Conservation (phyloP, 2,113 vertebrate species). For the Galeopterus variegatus region DNA sequence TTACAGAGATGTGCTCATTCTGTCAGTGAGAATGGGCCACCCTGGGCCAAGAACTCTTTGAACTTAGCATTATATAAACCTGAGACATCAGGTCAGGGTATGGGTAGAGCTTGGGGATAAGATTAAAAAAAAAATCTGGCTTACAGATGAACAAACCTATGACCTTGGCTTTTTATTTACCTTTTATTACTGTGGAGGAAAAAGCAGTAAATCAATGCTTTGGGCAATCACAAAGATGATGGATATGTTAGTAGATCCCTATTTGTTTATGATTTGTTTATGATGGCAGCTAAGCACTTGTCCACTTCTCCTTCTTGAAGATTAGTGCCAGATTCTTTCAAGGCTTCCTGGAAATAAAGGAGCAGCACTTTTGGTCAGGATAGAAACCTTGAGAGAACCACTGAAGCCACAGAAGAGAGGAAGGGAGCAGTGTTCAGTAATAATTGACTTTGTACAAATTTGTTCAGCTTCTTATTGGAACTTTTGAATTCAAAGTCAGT, state of each 20-base stretch:
- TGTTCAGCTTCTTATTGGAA: background rate
- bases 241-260: background rate
- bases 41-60: background rate
- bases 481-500: background rate
- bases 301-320: background rate
- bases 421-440: background rate
- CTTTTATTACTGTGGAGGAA: background rate
- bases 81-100: background rate
- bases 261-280: background rate
- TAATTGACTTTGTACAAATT: background rate
- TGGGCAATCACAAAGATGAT: background rate
- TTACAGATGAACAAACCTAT: background rate
- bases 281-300: background rate
- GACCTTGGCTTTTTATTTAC: background rate
- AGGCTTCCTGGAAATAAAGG: background rate
- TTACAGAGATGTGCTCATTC: background rate
- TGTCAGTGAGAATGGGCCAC: background rate
- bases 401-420: background rate
- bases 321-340: background rate
- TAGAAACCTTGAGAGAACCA: background rate
- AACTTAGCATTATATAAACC: background rate
- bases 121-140: background rate
- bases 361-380: background rate
- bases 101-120: background rate
- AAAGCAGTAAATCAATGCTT: background rate